A percentile compares a stretch with the other conserved stretches of the same genome.
Evolutionary conservation across 92 coral and sea anemone species (phyloP).

Genomic region (Paragorgia papillata): DNA sequence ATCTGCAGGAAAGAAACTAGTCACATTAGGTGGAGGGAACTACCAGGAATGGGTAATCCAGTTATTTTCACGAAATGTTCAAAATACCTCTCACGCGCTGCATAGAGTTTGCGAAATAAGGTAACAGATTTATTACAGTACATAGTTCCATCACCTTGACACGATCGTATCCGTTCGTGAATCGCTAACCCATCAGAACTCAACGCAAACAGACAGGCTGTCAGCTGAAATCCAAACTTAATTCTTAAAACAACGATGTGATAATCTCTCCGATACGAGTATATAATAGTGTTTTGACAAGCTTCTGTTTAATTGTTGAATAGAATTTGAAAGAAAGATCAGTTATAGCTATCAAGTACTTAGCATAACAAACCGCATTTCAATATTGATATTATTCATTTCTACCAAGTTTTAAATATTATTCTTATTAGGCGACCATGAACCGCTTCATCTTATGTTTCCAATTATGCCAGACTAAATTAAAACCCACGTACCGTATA

Average conservation of each 20-base stretch:
- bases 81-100: slow-evolving; percentile 52
- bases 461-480: slow-evolving; percentile 4
- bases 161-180: too few relatives aligned
- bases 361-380: slow-evolving; percentile 29
- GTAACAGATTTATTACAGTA: slow-evolving; percentile 30
- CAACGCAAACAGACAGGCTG: not conserved
- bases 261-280: not conserved
- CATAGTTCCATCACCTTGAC: too few relatives aligned
- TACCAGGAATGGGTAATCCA: slow-evolving; percentile 89
- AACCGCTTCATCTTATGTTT: slow-evolving; percentile 18
- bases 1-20: slow-evolving; percentile 77
- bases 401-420: slow-evolving; percentile 13
- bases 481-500: too few relatives aligned
- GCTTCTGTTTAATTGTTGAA: slow-evolving; percentile 23
- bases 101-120: slow-evolving; percentile 88
- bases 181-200: too few relatives aligned
- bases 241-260: not conserved
- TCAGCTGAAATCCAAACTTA: not conserved
- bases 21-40: slow-evolving; percentile 92
- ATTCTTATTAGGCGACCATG: slow-evolving; percentile 12
- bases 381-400: slow-evolving; percentile 27
- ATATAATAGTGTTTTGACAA: slow-evolving; percentile 6
- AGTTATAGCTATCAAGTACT: slow-evolving; percentile 17
- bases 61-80: slow-evolving; percentile 64
- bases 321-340: slow-evolving; percentile 22